Evolutionary conservation across 1,140 invertebrate species (phyloP).

Genomic region (Drosophila trapezifrons): DNA sequence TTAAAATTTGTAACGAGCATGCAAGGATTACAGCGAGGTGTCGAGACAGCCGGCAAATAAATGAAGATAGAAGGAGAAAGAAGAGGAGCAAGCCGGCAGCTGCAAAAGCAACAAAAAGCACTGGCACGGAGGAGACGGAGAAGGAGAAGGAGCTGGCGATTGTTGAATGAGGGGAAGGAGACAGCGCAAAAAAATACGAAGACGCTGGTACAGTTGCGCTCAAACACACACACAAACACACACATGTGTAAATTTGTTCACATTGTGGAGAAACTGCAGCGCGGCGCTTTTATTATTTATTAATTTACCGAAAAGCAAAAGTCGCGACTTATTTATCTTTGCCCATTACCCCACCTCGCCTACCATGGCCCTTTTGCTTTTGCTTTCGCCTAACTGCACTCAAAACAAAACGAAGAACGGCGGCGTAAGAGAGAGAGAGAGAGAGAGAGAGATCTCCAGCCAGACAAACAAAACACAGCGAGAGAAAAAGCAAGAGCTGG

Average conservation of each 20-base stretch:
- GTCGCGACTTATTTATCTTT: constrained; percentile 20
- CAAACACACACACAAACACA: constrained; percentile 45
- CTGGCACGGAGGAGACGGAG: constrained; percentile 7
- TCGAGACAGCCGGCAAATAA: constrained; percentile 20
- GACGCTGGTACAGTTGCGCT: constrained; percentile 69
- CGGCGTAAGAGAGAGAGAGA: not conserved
- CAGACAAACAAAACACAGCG: constrained; percentile 43
- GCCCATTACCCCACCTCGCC: not conserved
- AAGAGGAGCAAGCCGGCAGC: constrained; percentile 40
- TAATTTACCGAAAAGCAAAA: constrained; percentile 19
- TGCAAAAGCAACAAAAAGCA: constrained; percentile 65
- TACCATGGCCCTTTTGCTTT: constrained; percentile 17
- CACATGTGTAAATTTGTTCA: constrained; percentile 5
- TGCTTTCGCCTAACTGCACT: constrained; percentile 50
- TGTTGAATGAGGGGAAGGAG: constrained; percentile 12
- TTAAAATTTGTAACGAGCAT: constrained; percentile 12
- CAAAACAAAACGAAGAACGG: constrained; percentile 64
- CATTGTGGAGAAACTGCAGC: constrained; percentile 26
- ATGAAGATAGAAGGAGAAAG: constrained; percentile 1
- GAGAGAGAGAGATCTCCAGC: not conserved
- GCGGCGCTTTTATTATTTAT: constrained; percentile 33
- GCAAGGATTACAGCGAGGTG: constrained; percentile 38
- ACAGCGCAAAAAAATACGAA: constrained; percentile 41
- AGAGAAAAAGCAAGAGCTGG: not conserved
- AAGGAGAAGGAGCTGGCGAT: constrained; percentile 5